Conservation (phyloP, 1,140 invertebrate species). For the Drosophila orosa region DNA sequence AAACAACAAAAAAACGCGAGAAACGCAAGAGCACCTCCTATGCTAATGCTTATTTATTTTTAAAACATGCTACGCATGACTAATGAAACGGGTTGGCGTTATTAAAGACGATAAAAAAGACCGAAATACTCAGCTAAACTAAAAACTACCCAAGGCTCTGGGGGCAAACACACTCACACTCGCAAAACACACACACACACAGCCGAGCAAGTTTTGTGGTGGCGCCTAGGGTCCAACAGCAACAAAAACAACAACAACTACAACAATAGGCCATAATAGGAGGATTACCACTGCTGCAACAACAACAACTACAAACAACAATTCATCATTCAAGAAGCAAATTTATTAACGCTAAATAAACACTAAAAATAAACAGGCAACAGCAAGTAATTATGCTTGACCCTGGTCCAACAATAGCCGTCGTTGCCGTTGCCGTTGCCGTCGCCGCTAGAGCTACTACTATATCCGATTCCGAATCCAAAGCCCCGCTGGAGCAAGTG, state of each 20-base stretch:
- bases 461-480: slow-evolving; percentile 47
- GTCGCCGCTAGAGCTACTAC: slow-evolving; percentile 6
- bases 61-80: slow-evolving; percentile 70
- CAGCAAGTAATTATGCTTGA: slow-evolving; percentile 78
- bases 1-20: slow-evolving; percentile 6
- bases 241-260: slow-evolving; percentile 9
- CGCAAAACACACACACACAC: slow-evolving; percentile 18
- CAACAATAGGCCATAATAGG: slow-evolving; percentile 36
- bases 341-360: slow-evolving; percentile 74
- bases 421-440: slow-evolving; percentile 20
- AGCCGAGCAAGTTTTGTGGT: slow-evolving; percentile 37
- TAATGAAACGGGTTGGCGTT: slow-evolving; percentile 62
- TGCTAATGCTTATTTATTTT: slow-evolving; percentile 52
- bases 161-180: slow-evolving; percentile 2
- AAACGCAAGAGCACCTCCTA: slow-evolving; percentile 21
- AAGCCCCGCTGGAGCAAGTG: slow-evolving; percentile 31
- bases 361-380: slow-evolving; percentile 68
- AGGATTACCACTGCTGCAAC: slow-evolving; percentile 26
- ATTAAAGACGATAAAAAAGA: slow-evolving; percentile 46
- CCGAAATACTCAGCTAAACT: slow-evolving; percentile 39
- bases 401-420: slow-evolving; percentile 76
- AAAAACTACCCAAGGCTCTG: slow-evolving; percentile 38
- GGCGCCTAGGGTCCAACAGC: slow-evolving; percentile 38
- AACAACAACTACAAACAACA: slow-evolving; percentile 14
- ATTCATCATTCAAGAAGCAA: slow-evolving; percentile 57